Evolutionary conservation across 2,113 vertebrate genomes (phyloP).

Genomic region (Coreoperca whiteheadi): DNA sequence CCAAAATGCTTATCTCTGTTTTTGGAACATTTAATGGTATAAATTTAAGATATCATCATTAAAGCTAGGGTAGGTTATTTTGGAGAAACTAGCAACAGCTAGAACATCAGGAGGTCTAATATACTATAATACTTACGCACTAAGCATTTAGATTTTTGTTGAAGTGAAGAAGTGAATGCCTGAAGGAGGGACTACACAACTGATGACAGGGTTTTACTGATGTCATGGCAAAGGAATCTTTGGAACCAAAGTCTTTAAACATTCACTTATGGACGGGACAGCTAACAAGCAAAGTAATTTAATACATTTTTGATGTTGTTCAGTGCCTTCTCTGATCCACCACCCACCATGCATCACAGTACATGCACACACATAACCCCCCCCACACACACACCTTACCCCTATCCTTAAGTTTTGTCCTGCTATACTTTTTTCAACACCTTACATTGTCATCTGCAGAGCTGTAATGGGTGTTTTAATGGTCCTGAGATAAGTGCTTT

Average conservation of each 20-base stretch:
- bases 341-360: neutral
- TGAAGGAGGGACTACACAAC: neutral
- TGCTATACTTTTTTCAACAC: constrained; percentile 13
- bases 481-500: constrained; percentile 62
- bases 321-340: neutral
- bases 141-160: neutral
- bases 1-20: too few species aligned
- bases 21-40: too few species aligned
- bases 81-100: too few species aligned
- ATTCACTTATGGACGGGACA: neutral
- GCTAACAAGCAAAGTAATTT: neutral
- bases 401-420: neutral
- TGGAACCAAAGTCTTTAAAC: neutral
- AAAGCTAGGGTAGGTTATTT: too few species aligned
- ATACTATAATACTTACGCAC: neutral
- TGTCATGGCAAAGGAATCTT: neutral
- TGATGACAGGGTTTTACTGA: neutral
- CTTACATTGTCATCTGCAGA: constrained; percentile 43
- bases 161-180: neutral
- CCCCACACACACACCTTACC: neutral
- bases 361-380: constrained; percentile 1
- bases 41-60: too few species aligned
- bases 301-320: constrained; percentile 23
- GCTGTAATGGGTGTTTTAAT: constrained; percentile 61
- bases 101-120: neutral